phyloP scores from a whole-genome alignment of 2,888 invertebrate genomes.

The Drosophila kanekoi region DNA sequence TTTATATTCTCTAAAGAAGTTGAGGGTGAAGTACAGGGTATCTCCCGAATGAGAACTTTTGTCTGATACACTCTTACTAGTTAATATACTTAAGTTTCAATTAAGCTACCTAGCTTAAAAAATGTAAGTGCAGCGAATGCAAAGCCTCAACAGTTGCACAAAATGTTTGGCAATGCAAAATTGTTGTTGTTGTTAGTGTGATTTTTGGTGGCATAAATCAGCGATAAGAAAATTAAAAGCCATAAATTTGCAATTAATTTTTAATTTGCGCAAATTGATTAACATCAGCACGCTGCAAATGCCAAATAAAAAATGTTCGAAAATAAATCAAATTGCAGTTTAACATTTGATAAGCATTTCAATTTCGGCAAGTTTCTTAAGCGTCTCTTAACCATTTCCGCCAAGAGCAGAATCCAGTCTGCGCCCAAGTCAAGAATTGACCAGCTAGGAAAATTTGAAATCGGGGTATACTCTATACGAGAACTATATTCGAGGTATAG shows the following conservation, averaged over 20 bases:
- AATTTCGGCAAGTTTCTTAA: slow-evolving; percentile 14
- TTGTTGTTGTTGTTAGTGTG: slow-evolving; percentile 14
- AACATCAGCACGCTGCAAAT: slow-evolving; percentile 64
- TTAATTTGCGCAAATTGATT: slow-evolving; percentile 81
- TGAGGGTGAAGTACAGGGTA: background rate
- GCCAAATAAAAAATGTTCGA: slow-evolving; percentile 57
- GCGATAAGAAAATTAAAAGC: slow-evolving; percentile 81
- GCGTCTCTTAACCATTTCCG: slow-evolving; percentile 12
- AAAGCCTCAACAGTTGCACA: slow-evolving; percentile 23
- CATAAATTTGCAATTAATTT: slow-evolving; percentile 83
- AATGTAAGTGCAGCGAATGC: slow-evolving; percentile 56
- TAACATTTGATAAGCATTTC: slow-evolving; percentile 22
- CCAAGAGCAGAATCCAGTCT: background rate
- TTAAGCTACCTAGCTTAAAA: slow-evolving; percentile 40
- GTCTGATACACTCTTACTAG: background rate
- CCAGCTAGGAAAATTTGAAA: no score
- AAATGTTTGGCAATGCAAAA: slow-evolving; percentile 24
- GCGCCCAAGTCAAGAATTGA: background rate
- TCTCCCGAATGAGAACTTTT: background rate
- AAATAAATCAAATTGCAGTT: slow-evolving; percentile 63
- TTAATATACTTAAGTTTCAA: slow-evolving; percentile 43
- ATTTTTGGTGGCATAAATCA: slow-evolving; percentile 73
- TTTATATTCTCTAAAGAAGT: no score
- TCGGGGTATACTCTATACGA: no score
- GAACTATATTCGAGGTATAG: no score